Percentiles rank a stretch among this genome's conserved stretches.
Conservation (phyloP, 2,888 invertebrate species). For the Plagodis pulveraria region DNA sequence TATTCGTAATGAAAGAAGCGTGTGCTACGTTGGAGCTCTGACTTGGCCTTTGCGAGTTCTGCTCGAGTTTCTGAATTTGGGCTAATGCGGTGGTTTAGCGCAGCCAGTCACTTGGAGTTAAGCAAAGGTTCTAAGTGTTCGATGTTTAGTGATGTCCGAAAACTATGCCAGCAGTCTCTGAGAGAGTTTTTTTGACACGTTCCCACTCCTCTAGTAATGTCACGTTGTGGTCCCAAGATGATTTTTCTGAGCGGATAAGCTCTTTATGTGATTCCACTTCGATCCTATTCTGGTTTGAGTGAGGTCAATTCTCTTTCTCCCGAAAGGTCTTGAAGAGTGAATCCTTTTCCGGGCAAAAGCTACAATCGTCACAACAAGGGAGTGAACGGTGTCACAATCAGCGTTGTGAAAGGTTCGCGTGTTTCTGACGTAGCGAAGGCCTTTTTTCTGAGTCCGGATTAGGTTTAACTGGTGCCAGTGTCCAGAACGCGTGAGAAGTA, state of each 20-base stretch:
- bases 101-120: constrained; percentile 8
- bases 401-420: constrained; percentile 24
- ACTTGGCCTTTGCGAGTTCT: constrained; percentile 3
- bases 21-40: constrained; percentile 8
- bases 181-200: constrained; percentile 1
- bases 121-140: constrained; percentile 6
- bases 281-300: background rate
- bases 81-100: constrained; percentile 4
- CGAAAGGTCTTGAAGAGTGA: constrained; percentile 1
- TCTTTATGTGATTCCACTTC: background rate
- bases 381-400: constrained; percentile 27
- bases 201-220: constrained; percentile 3
- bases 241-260: background rate
- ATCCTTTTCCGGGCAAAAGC: constrained; percentile 1
- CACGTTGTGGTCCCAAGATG: constrained; percentile 3
- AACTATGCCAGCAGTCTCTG: constrained; percentile 3
- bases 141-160: constrained; percentile 4
- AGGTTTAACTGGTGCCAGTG: constrained; percentile 34
- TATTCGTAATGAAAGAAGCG: constrained; percentile 9
- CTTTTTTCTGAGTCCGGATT: background rate
- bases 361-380: constrained; percentile 7
- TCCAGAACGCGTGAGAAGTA: too few species aligned
- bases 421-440: constrained; percentile 5
- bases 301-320: background rate
- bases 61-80: background rate